A percentile compares a stretch with the other conserved stretches of the same genome.
These are phyloP conservation scores for Drosophila differens DNA, from an alignment of 2,888 invertebrate species.

Conservation along the genomic window DNA sequence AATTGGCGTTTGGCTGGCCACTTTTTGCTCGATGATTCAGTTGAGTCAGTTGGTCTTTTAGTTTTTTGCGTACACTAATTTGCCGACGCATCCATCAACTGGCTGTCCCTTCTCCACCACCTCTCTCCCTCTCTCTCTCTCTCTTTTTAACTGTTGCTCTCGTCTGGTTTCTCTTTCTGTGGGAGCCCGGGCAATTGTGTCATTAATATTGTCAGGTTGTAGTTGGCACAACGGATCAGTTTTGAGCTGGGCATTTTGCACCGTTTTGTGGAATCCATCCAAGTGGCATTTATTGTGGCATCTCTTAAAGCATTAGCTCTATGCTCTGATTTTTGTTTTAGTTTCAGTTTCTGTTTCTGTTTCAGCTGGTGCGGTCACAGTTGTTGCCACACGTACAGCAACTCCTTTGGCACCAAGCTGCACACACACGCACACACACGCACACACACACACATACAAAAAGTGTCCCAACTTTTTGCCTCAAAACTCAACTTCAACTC, in stretches of 20 bases:
- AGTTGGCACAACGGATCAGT: constrained; percentile 45
- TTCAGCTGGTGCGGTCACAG: constrained; percentile 20
- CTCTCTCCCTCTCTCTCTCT: constrained; percentile 12
- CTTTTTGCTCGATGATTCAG: constrained; percentile 61
- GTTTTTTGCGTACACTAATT: constrained; percentile 72
- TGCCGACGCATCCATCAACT: constrained; percentile 78
- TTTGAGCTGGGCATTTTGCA: constrained; percentile 17
- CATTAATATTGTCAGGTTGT: constrained; percentile 61
- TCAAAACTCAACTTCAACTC: constrained; percentile 35
- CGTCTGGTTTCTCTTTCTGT: background rate
- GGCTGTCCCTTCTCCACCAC: constrained; percentile 26
- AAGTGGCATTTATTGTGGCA: constrained; percentile 54
- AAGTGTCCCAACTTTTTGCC: constrained; percentile 49
- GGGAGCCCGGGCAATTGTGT: constrained; percentile 46
- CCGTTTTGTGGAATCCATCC: constrained; percentile 40
- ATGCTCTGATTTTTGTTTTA: constrained; percentile 26
- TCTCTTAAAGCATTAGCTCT: constrained; percentile 43
- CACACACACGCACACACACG: constrained; percentile 25
- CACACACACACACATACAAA: constrained; percentile 37
- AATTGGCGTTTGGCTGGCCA: constrained; percentile 53
- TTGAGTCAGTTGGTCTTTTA: constrained; percentile 32
- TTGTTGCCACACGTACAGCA: constrained; percentile 33
- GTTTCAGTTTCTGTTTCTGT: constrained; percentile 8
- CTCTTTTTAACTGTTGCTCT: background rate
- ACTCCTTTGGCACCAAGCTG: constrained; percentile 28